These are phyloP conservation scores for Stenchaetothrips biformis DNA, from an alignment of 2,888 invertebrate genomes.

Conservation along the genomic window DNA sequence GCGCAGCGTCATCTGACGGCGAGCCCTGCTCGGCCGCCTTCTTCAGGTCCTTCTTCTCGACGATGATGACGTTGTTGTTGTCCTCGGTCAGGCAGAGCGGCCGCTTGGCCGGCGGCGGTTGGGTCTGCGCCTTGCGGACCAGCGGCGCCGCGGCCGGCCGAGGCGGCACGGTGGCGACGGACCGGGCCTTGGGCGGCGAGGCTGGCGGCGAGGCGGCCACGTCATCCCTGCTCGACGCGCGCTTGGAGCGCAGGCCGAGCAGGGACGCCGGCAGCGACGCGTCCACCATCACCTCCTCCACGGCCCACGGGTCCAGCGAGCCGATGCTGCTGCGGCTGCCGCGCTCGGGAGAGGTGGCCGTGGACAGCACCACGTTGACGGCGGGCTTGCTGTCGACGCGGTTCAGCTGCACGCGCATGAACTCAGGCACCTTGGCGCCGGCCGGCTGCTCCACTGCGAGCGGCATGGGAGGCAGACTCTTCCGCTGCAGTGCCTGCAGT, in stretches of 20 bases:
- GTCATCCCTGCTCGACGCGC: neutral
- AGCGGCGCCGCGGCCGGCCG: neutral
- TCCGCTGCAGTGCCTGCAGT: neutral
- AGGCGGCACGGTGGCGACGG: neutral
- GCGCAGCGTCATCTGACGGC: neutral
- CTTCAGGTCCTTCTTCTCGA: constrained; percentile 26
- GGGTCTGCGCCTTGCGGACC: neutral
- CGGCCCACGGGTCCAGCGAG: neutral
- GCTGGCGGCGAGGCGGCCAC: neutral
- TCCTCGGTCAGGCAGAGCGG: constrained; percentile 10
- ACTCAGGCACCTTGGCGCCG: constrained; percentile 54
- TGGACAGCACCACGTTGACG: constrained; percentile 61
- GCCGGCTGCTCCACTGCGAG: neutral
- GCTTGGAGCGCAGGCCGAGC: constrained; percentile 29
- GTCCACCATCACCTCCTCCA: neutral
- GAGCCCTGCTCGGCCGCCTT: neutral
- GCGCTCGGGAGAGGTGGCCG: constrained; percentile 38
- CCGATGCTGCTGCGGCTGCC: neutral
- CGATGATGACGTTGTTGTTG: constrained; percentile 28
- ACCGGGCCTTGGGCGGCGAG: neutral
- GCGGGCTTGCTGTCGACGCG: constrained; percentile 60
- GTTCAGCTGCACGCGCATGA: constrained; percentile 65
- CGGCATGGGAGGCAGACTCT: neutral
- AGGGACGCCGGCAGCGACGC: constrained; percentile 20
- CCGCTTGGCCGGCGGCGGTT: constrained; percentile 1